Base-by-base conservation (phyloP, 2,113 vertebrate genomes). In the Tychaedon coryphoeus region DNA sequence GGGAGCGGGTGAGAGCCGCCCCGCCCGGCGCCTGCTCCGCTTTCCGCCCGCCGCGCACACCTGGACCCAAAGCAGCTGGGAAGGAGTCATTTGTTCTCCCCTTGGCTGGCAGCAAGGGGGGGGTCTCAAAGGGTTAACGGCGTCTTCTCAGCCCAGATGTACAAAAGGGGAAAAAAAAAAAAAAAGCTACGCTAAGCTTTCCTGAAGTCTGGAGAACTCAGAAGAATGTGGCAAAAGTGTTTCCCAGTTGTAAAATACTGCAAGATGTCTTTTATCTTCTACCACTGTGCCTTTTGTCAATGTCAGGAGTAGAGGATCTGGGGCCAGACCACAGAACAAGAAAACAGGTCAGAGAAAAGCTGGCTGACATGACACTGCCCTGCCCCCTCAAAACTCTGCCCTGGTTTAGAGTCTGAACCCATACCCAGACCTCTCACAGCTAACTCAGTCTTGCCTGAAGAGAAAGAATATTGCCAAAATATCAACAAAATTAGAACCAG, bases 31-130 rank as follows among this genome's bases (percentile, higher is more conserved):
- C 50, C 78, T 24, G 1, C 71, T 40, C 54, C 4, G 42, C 79
- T 61, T 33, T 48, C 88, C 22, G 82, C 69, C 73, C 23, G 60
- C 2, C 0, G 3, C 0, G 56, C 25, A 40, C 1, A 6, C 42
- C 50, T 29, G 51, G 62, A 33, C 4, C 4, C 2, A 0, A 14
- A 51, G 48, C 90, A 79, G 53, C 43, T 83, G 83, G 66, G 72
- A 64, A 91, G 29, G 40, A 47, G 31, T 56, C 1, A 6, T 79
- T 92, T 72, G 47, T 86, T 76, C 88, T 83, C 60, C 22, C 43
- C 5, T 29, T 34, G 31, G 28, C 4, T 40, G 67, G 47, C 25
- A 62, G 76, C 42, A 56, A 64, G 10, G 53, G 33, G 33, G 23
- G 42, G 14, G n/a, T 38, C 34, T 29, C 50, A 62, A 94, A 80